phyloP scores from a whole-genome alignment of 2,888 invertebrate species.

The Amblyjoppa proteus region DNA sequence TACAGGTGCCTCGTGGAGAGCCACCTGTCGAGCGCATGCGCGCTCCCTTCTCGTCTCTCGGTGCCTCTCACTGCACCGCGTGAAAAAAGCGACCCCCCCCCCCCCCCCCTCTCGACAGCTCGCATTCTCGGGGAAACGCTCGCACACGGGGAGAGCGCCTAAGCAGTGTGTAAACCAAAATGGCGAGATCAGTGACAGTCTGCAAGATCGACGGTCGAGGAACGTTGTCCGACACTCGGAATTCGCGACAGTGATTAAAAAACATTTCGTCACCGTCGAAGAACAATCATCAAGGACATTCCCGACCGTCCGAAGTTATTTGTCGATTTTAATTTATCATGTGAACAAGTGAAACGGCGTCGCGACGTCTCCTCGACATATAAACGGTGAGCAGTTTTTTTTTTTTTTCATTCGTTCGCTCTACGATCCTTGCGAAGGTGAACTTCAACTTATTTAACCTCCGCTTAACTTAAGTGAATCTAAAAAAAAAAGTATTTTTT shows the following conservation, averaged over 20 bases:
- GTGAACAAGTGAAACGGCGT: slow-evolving; percentile 50
- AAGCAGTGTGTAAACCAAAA: slow-evolving; percentile 55
- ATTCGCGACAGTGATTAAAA: slow-evolving; percentile 28
- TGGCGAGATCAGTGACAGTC: slow-evolving; percentile 66
- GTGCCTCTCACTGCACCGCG: not conserved
- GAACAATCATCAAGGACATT: not conserved
- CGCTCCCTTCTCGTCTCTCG: not conserved
- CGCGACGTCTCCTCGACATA: slow-evolving; percentile 41
- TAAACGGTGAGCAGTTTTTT: slow-evolving; percentile 55
- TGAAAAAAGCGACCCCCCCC: slow-evolving; percentile 27
- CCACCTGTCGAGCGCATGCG: slow-evolving; percentile 16
- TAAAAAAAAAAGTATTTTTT: too few species aligned
- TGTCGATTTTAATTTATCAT: slow-evolving; percentile 25
- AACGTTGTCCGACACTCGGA: slow-evolving; percentile 31
- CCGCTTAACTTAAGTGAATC: too few species aligned
- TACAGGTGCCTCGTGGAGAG: not conserved
- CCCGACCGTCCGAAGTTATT: not conserved
- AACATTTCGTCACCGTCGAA: not conserved
- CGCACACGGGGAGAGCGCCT: slow-evolving; percentile 28
- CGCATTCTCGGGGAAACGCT: slow-evolving; percentile 48
- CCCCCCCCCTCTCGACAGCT: slow-evolving; percentile 15
- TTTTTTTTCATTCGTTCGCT: slow-evolving; percentile 19
- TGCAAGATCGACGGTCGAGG: slow-evolving; percentile 59
- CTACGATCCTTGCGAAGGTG: slow-evolving; percentile 1
- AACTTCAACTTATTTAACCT: not conserved